Evolutionary conservation across 2,113 vertebrate species (phyloP).

Genomic region (Actenoides lindsayi): DNA sequence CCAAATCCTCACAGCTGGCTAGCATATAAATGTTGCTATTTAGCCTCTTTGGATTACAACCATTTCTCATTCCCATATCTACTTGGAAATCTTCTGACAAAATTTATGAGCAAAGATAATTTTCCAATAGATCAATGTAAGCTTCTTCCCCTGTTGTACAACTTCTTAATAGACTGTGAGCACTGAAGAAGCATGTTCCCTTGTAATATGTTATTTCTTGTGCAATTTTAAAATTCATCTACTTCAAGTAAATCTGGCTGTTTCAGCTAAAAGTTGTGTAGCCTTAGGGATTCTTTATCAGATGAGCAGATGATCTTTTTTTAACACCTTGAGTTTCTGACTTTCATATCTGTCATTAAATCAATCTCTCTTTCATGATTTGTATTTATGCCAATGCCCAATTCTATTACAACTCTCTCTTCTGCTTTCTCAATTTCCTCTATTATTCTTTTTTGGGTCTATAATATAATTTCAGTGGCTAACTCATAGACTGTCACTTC

Average conservation of each 20-base stretch:
- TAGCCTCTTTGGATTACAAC: neutral
- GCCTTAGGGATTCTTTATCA: neutral
- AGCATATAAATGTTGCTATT: neutral
- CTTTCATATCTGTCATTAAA: conserved; percentile 41
- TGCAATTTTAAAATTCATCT: neutral
- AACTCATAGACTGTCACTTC: conserved; percentile 49
- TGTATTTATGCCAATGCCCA: conserved; percentile 36
- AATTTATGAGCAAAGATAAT: neutral
- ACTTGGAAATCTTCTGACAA: neutral
- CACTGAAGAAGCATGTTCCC: neutral
- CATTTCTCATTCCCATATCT: neutral
- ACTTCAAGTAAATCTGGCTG: neutral
- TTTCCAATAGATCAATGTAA: neutral
- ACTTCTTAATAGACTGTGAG: neutral
- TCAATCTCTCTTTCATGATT: conserved; percentile 34
- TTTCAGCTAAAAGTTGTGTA: conserved; percentile 1
- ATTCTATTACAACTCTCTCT: conserved; percentile 26
- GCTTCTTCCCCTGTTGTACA: neutral
- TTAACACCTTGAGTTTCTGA: conserved; percentile 17
- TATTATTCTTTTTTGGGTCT: conserved; percentile 18
- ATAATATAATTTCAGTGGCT: conserved; percentile 25
- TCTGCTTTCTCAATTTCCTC: conserved; percentile 36
- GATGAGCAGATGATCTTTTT: neutral
- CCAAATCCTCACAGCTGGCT: neutral
- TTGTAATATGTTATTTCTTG: neutral